These are phyloP conservation scores for Microvelia longipes DNA, from an alignment of 1,140 invertebrate species.

Conservation along the genomic window DNA sequence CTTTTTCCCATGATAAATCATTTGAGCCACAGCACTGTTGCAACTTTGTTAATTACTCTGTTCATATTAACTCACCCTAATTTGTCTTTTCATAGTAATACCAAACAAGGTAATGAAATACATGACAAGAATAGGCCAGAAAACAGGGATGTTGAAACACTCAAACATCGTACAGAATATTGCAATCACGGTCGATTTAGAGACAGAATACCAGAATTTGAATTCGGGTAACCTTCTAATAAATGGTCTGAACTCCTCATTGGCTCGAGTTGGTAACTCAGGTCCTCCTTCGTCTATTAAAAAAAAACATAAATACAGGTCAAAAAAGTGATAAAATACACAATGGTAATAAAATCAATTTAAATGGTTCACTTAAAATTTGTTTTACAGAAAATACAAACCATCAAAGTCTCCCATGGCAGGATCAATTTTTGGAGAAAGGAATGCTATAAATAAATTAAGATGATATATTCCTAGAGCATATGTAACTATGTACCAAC, in stretches of 20 bases:
- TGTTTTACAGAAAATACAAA: conserved; percentile 1
- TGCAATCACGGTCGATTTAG: conserved; percentile 85
- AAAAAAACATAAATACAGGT: conserved; percentile 12
- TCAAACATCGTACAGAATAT: conserved; percentile 93
- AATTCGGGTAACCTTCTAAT: conserved; percentile 96
- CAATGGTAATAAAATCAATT: neutral
- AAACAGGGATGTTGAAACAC: conserved; percentile 96
- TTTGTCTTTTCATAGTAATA: conserved; percentile 99
- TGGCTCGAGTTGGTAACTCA: conserved; percentile 79
- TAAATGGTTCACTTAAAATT: neutral
- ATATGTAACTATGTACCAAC: conserved; percentile 99
- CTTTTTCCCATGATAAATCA: too few species aligned
- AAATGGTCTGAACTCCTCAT: conserved; percentile 97
- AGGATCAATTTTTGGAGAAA: conserved; percentile 98
- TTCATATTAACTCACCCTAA: conserved; percentile 86
- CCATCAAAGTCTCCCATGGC: conserved; percentile 70
- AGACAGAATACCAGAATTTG: conserved; percentile 98
- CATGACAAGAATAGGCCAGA: conserved; percentile 99
- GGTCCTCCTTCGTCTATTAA: conserved; percentile 68
- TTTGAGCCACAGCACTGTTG: too few species aligned
- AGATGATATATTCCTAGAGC: conserved; percentile 97
- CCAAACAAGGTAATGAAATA: conserved; percentile 97
- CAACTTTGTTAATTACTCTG: too few species aligned
- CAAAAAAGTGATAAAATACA: neutral
- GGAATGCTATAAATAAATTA: conserved; percentile 97